phyloP scores from a whole-genome alignment of 2,888 invertebrate species.

The Eueremaeus valkanovi region DNA sequence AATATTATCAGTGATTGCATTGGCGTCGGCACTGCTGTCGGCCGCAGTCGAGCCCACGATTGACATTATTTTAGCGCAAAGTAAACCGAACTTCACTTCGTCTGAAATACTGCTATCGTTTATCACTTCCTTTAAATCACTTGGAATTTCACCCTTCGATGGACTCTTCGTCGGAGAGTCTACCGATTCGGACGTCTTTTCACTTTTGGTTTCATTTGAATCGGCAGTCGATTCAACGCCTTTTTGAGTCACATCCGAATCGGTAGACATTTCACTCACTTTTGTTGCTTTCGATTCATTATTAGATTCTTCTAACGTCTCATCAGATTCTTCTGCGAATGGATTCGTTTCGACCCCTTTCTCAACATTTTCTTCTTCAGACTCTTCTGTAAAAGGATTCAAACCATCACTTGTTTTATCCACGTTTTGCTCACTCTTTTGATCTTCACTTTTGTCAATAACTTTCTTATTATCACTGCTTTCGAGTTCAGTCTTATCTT shows the following conservation, averaged over 20 bases:
- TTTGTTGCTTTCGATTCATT: not conserved
- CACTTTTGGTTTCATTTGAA: not conserved
- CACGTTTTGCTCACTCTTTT: not conserved
- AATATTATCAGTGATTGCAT: constrained; percentile 39
- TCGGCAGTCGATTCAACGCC: not conserved
- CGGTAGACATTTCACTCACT: not conserved
- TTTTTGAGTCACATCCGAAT: not conserved
- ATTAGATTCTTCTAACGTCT: not conserved
- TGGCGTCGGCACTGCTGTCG: constrained; percentile 28
- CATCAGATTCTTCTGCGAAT: no score
- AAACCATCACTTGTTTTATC: not conserved
- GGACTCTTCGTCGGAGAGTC: constrained; percentile 1
- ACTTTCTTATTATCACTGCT: no score
- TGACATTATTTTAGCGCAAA: constrained; percentile 35
- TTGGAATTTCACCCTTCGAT: not conserved
- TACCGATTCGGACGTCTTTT: not conserved
- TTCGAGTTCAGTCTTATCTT: no score
- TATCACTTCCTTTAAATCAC: constrained; percentile 35
- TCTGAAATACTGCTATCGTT: constrained; percentile 35
- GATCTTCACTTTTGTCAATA: no score
- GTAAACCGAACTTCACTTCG: constrained; percentile 37
- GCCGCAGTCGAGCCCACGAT: not conserved
- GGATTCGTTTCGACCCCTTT: no score
- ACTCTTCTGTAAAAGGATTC: not conserved
- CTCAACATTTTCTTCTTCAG: not conserved